Evolutionary conservation across 1,140 invertebrate species (phyloP).

Genomic region (Tenebrio molitor): DNA sequence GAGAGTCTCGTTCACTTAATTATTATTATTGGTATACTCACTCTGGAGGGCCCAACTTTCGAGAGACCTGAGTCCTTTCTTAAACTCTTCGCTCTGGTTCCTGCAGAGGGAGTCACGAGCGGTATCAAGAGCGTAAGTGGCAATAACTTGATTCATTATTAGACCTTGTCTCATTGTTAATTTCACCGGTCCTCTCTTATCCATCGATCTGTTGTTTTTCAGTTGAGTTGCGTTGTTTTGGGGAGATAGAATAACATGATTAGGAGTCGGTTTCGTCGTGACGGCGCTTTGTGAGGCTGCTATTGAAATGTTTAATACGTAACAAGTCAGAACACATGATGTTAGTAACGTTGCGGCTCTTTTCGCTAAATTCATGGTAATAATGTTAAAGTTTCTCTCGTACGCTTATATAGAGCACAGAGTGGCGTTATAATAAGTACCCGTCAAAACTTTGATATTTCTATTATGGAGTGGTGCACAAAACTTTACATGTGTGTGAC

Average conservation of each 20-base stretch:
- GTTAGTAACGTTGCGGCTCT: neutral
- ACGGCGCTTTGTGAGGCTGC: neutral
- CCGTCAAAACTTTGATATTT: conserved; percentile 34
- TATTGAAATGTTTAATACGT: neutral
- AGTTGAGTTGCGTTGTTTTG: neutral
- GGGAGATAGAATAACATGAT: neutral
- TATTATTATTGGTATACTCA: conserved; percentile 35
- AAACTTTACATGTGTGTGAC: conserved; percentile 28
- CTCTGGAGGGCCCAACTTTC: conserved; percentile 60
- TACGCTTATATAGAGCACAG: conserved; percentile 27
- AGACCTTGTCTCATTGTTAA: conserved; percentile 57
- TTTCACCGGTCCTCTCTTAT: conserved; percentile 52
- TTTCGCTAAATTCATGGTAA: conserved; percentile 29
- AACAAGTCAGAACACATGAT: conserved; percentile 19
- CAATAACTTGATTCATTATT: conserved; percentile 60
- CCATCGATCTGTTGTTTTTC: neutral
- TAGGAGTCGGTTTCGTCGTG: neutral
- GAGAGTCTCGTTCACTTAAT: neutral
- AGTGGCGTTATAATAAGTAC: conserved; percentile 28
- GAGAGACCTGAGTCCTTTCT: conserved; percentile 54
- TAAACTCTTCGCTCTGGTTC: conserved; percentile 55
- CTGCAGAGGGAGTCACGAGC: conserved; percentile 54
- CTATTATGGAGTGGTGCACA: conserved; percentile 20
- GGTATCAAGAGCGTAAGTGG: conserved; percentile 51
- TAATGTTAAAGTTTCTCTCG: conserved; percentile 9